Base-by-base conservation (phyloP, 2,888 invertebrate genomes). In the Chalcis sispes region DNA sequence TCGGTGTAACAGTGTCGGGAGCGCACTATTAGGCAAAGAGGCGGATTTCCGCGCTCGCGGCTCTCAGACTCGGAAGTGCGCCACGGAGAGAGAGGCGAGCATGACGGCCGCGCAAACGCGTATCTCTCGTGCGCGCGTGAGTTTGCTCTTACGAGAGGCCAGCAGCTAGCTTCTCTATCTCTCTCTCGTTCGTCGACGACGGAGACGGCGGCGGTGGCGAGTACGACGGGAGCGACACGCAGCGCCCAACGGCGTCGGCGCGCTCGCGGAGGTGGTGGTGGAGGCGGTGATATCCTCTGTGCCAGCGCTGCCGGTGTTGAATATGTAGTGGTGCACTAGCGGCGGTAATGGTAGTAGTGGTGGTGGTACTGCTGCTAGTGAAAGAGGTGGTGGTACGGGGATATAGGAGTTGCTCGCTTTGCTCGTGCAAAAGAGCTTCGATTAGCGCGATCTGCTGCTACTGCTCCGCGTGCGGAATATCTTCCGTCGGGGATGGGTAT, bases 11-110 rank as follows among this genome's bases (percentile, higher is more conserved):
- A 56, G n/a, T n/a, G n/a, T n/a, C n/a, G n/a, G n/a, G n/a, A n/a
- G n/a, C n/a, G n/a, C n/a, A n/a, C n/a, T n/a, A n/a, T n/a, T n/a
- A 25, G 56, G 29, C 46, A 15, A 5, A 15, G 4, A 5, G 46
- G 27, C 46, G 64, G 64, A 48, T 64, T 64, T 64, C 64, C 48
- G 69, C 54, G 58, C 27, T 67, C 42, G 59, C 59, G 59, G 59
- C 56, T n/a, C n/a, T n/a, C 40, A 42, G 42, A 65, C 65, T 66
- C 66, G 85, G 86, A 86, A 85, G 83, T 84, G 84, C 85, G 85
- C 84, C 82, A 86, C 81, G 80, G 83, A 83, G 85, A 15, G 46
- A 29, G 18, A 27, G 32, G 46, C 85, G 84, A 85, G 83, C 83
- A 82, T 80, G 79, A 77, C 79, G 73, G 71, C 67, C 72, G 72